Conservation (phyloP, 2,797 vertebrate species). For the Rhynchotus rufescens region DNA sequence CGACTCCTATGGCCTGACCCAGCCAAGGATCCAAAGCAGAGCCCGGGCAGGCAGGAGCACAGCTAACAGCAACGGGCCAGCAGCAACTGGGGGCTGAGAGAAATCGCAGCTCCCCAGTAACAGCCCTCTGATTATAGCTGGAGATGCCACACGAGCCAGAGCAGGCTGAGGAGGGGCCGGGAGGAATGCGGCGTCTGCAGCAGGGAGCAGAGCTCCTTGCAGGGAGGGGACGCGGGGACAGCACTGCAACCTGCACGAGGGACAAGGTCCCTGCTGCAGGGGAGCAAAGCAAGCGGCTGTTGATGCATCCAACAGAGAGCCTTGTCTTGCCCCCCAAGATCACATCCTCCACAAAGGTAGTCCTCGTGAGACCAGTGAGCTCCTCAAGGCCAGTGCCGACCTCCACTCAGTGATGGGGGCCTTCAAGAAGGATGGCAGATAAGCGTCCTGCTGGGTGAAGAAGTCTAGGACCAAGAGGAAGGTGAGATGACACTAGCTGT, state of each 20-base stretch:
- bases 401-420: neutral
- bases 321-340: neutral
- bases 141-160: neutral
- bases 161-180: neutral
- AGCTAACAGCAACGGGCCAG: neutral
- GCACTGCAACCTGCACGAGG: fast-evolving
- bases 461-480: slow-evolving; percentile 3
- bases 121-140: neutral
- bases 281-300: neutral
- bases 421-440: neutral
- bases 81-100: neutral
- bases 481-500: neutral
- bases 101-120: neutral
- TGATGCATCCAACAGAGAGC: neutral
- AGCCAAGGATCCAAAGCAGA: neutral
- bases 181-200: neutral
- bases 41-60: neutral
- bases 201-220: neutral
- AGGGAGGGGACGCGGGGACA: neutral
- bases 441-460: neutral
- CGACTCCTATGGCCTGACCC: neutral
- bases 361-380: too few relatives aligned
- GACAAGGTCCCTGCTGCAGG: fast-evolving
- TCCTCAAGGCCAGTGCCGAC: neutral
- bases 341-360: too few relatives aligned